Evolutionary conservation across 1,140 invertebrate genomes (phyloP).

Genomic region (Ectropis grisescens): DNA sequence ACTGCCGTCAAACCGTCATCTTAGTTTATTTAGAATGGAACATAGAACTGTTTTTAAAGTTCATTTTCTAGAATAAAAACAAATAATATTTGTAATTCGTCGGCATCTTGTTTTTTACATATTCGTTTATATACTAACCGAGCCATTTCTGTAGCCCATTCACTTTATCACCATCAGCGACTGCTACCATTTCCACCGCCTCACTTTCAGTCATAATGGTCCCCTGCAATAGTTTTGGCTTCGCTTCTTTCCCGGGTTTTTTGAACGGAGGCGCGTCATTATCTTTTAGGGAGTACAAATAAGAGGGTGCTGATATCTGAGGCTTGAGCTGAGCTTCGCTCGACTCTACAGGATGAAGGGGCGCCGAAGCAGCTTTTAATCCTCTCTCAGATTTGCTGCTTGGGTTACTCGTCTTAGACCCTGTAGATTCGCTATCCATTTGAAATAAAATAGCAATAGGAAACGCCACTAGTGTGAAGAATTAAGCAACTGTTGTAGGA

Average conservation of each 20-base stretch:
- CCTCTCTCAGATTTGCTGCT: no score
- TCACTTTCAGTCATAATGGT: constrained; percentile 34
- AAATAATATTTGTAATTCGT: no score
- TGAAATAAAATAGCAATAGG: no score
- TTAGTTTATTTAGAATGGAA: no score
- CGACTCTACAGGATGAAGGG: constrained; percentile 8
- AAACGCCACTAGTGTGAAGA: no score
- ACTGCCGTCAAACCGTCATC: no score
- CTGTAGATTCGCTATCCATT: no score
- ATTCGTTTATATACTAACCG: constrained; percentile 23
- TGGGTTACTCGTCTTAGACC: no score
- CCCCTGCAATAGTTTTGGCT: constrained; percentile 29
- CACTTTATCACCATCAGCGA: constrained; percentile 17
- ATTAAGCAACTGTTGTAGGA: no score
- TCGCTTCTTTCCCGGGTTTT: constrained; percentile 22
- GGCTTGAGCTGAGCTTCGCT: constrained; percentile 17
- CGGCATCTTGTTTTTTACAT: no score
- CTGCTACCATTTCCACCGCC: constrained; percentile 35
- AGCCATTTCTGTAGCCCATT: constrained; percentile 26
- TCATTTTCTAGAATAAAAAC: no score
- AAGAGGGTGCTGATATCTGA: constrained; percentile 43
- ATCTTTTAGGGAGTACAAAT: constrained; percentile 37
- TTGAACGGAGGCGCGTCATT: constrained; percentile 41
- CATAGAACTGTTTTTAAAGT: no score
- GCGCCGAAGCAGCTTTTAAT: constrained; percentile 24